These are phyloP conservation scores for Clarias pachynema DNA, from an alignment of 2,797 vertebrate genomes.

Conservation along the genomic window DNA sequence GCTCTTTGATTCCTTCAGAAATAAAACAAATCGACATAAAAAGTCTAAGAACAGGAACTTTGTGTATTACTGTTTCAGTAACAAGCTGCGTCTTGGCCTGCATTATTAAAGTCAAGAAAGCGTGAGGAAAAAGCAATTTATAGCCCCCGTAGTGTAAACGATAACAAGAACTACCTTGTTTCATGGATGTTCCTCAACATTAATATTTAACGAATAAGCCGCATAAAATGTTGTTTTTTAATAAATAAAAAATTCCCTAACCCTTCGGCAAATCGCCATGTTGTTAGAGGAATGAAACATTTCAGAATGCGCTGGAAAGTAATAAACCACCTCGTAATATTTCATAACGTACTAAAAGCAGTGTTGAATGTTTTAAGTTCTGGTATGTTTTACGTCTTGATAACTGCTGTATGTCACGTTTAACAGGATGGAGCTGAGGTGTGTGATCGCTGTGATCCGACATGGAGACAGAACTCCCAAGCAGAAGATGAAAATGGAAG, in stretches of 20 bases:
- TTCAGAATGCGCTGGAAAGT: background rate
- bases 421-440: conserved; percentile 86
- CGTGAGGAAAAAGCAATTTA: background rate
- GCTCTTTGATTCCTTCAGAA: background rate
- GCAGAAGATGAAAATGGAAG: conserved; percentile 94
- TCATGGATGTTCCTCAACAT: background rate
- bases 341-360: background rate
- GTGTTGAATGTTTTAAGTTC: background rate
- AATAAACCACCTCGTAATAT: background rate
- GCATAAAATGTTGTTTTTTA: background rate
- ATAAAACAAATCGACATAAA: background rate
- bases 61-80: background rate
- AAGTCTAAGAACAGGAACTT: background rate
- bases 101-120: conserved; percentile 1
- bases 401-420: conserved; percentile 4
- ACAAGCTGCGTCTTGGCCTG: background rate
- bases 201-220: background rate
- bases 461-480: conserved; percentile 89
- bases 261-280: no score
- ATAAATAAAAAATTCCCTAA: background rate
- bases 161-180: background rate
- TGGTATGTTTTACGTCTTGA: background rate
- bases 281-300: background rate
- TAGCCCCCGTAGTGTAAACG: background rate
- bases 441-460: conserved; percentile 88